Evolutionary conservation across 2,113 vertebrate species (phyloP).

Genomic region (Seriola dumerili): DNA sequence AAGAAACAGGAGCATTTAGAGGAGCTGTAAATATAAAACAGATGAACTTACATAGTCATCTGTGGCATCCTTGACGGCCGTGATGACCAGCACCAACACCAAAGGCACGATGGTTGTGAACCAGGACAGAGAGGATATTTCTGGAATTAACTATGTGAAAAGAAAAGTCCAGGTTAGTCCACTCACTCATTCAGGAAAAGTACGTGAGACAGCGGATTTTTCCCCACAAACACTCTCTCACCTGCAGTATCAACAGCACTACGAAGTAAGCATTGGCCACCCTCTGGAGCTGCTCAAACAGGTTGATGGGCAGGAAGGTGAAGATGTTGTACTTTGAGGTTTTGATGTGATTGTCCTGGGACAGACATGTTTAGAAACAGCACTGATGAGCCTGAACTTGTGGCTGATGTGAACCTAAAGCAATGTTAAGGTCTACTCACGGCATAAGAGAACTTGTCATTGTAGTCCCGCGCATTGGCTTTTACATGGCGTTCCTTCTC

Average conservation of each 20-base stretch:
- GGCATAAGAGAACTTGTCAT: constrained; percentile 89
- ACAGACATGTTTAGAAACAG: background rate
- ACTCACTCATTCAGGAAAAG: background rate
- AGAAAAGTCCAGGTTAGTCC: constrained; percentile 10
- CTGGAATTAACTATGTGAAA: constrained; percentile 89
- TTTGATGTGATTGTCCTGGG: constrained; percentile 86
- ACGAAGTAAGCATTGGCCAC: constrained; percentile 96
- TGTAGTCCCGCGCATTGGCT: constrained; percentile 89
- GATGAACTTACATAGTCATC: constrained; percentile 90
- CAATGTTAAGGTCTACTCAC: constrained; percentile 80
- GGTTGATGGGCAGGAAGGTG: constrained; percentile 95
- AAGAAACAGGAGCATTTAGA: background rate
- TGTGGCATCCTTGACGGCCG: constrained; percentile 93
- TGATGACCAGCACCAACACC: constrained; percentile 93
- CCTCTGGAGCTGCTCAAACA: constrained; percentile 96
- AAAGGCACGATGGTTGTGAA: constrained; percentile 98
- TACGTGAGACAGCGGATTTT: too few relatives aligned
- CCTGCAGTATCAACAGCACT: constrained; percentile 94
- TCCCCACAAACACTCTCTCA: constrained; percentile 43
- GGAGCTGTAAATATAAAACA: background rate
- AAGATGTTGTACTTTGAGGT: constrained; percentile 95
- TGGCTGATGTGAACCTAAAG: background rate
- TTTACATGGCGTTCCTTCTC: constrained; percentile 89
- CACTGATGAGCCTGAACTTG: background rate
- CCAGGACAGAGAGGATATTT: constrained; percentile 94